Evolutionary conservation across 2,888 invertebrate genomes (phyloP).

Genomic region (Sericinus montela): DNA sequence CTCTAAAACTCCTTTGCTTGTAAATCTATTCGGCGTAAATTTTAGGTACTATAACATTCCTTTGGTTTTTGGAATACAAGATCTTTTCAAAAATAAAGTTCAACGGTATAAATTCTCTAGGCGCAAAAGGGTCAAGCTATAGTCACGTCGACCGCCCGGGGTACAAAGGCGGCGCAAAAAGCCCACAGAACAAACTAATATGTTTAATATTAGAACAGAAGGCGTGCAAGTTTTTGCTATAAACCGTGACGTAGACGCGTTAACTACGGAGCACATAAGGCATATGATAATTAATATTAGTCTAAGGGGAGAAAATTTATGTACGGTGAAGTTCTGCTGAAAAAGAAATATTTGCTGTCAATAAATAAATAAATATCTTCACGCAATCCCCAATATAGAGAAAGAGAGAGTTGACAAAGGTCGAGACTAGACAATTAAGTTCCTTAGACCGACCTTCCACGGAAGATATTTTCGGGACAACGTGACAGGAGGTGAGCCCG

Average conservation of each 20-base stretch:
- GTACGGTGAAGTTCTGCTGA: background rate
- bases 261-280: background rate
- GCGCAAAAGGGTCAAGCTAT: conserved; percentile 73
- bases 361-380: too few relatives aligned
- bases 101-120: conserved; percentile 49
- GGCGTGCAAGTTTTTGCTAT: conserved; percentile 37
- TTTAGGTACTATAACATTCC: too few relatives aligned
- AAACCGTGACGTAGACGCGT: conserved; percentile 9
- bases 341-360: too few relatives aligned
- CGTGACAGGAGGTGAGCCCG: too few relatives aligned
- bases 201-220: conserved; percentile 75
- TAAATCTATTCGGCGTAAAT: too few relatives aligned
- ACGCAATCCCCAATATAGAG: too few relatives aligned
- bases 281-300: conserved; percentile 14
- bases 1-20: too few relatives aligned
- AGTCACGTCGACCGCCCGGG: conserved; percentile 48
- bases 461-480: too few relatives aligned
- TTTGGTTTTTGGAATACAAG: background rate
- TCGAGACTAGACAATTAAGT: too few relatives aligned
- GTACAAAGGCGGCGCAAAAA: conserved; percentile 54
- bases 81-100: conserved; percentile 25
- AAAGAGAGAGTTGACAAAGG: too few relatives aligned
- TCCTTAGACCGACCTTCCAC: too few relatives aligned
- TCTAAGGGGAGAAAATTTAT: background rate
- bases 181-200: conserved; percentile 67